phyloP scores from a whole-genome alignment of 2,113 vertebrate genomes.

The Notarius quadriscutis region DNA sequence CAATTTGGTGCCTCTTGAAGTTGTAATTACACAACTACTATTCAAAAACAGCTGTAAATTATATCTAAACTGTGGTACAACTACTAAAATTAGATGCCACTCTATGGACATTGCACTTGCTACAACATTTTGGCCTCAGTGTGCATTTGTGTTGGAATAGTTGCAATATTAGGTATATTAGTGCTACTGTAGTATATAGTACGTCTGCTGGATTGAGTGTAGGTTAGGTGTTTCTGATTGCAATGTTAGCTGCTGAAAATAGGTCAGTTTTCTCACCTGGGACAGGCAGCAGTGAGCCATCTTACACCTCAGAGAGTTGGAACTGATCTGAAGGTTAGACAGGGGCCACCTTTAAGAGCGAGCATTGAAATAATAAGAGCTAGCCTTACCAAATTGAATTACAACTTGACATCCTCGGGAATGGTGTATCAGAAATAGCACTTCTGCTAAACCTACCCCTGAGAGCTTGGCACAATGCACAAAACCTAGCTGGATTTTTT shows the following conservation, averaged over 20 bases:
- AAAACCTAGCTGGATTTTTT: background rate
- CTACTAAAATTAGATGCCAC: background rate
- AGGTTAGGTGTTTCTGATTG: constrained; percentile 38
- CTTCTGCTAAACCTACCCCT: background rate
- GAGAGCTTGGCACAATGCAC: background rate
- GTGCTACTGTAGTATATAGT: background rate
- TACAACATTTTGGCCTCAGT: background rate
- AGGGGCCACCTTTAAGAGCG: background rate
- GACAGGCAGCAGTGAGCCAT: constrained; percentile 62
- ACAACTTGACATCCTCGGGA: background rate
- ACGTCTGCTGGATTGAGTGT: constrained; percentile 7
- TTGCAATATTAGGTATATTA: background rate
- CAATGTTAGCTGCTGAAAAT: constrained; percentile 54
- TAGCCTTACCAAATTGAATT: background rate
- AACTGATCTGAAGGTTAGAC: constrained; percentile 2
- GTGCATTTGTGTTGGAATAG: background rate
- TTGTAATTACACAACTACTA: too few relatives aligned
- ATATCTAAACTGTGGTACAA: background rate
- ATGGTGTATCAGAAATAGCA: background rate
- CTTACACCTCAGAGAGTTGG: constrained; percentile 7
- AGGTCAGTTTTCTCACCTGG: constrained; percentile 70
- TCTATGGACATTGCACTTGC: background rate
- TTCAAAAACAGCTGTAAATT: background rate
- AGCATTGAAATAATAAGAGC: background rate
- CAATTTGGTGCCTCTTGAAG: background rate